phyloP scores from a whole-genome alignment of 2,113 vertebrate species.

The Macquaria australasica region DNA sequence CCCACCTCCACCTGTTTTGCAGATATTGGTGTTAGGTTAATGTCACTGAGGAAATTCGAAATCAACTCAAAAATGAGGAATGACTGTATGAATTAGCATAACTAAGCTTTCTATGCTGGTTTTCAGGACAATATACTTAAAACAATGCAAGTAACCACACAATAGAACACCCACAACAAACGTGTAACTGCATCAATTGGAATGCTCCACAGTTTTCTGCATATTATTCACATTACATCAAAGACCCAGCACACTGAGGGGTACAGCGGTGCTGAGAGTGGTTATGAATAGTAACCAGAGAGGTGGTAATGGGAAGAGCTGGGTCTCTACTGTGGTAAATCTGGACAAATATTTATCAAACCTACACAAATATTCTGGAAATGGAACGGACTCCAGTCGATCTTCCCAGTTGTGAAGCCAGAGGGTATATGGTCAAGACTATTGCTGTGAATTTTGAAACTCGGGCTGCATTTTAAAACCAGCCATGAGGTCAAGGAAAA shows the following conservation, averaged over 20 bases:
- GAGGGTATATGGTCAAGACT: constrained; percentile 60
- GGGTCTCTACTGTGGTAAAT: constrained; percentile 70
- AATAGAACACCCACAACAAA: constrained; percentile 75
- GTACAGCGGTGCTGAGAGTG: constrained; percentile 64
- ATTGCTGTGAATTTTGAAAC: constrained; percentile 76
- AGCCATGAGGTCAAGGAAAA: constrained; percentile 55
- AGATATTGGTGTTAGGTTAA: constrained; percentile 57
- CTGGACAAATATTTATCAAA: constrained; percentile 68
- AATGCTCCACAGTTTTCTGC: constrained; percentile 76
- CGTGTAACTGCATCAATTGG: constrained; percentile 73
- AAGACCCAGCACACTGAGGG: constrained; percentile 68
- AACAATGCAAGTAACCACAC: constrained; percentile 73
- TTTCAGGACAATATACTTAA: constrained; percentile 72
- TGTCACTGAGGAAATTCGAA: constrained; percentile 51
- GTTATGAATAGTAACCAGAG: constrained; percentile 72
- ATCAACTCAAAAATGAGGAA: constrained; percentile 58
- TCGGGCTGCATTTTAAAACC: constrained; percentile 46
- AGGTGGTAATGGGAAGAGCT: constrained; percentile 64
- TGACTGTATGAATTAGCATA: constrained; percentile 65
- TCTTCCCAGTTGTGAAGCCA: constrained; percentile 62
- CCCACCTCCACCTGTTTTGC: constrained; percentile 38
- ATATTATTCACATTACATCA: constrained; percentile 79
- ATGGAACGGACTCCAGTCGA: constrained; percentile 58
- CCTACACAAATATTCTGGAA: constrained; percentile 60
- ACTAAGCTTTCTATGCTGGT: constrained; percentile 77